These are phyloP conservation scores for Carabus problematicus DNA, from an alignment of 2,888 invertebrate species.

Conservation along the genomic window DNA sequence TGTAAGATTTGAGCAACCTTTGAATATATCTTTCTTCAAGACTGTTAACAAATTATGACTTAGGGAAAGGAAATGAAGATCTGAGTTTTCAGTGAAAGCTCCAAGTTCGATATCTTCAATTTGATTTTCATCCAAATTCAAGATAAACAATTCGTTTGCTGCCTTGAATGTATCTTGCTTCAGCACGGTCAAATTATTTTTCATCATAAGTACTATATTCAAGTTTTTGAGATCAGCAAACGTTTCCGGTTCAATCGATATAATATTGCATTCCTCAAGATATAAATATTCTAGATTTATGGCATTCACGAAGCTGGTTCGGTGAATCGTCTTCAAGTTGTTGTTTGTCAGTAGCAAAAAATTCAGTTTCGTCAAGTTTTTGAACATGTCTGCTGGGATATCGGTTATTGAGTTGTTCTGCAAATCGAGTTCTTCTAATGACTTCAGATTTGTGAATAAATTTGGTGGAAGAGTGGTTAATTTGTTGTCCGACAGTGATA, in stretches of 20 bases:
- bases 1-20: constrained; percentile 26
- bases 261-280: constrained; percentile 23
- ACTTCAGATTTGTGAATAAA: constrained; percentile 29
- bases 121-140: constrained; percentile 22
- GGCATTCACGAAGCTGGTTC: constrained; percentile 20
- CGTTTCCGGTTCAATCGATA: constrained; percentile 25
- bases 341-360: constrained; percentile 19
- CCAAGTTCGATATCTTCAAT: constrained; percentile 29
- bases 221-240: constrained; percentile 35
- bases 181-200: constrained; percentile 30
- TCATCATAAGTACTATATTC: constrained; percentile 18
- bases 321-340: constrained; percentile 23
- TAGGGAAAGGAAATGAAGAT: constrained; percentile 17
- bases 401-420: constrained; percentile 21
- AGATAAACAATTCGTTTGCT: constrained; percentile 23
- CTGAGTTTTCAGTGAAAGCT: constrained; percentile 27
- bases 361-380: constrained; percentile 24
- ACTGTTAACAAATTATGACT: constrained; percentile 22
- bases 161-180: constrained; percentile 27
- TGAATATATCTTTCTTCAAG: constrained; percentile 28
- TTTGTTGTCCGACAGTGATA: constrained; percentile 34
- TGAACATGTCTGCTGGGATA: constrained; percentile 23
- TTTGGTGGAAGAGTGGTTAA: constrained; percentile 8
- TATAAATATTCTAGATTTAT: constrained; percentile 19
- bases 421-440: constrained; percentile 20